Evolutionary conservation across 2,113 vertebrate genomes (phyloP), one percentile per base, ranked within the genome.

Genomic region (Eubucco bourcierii): DNA sequence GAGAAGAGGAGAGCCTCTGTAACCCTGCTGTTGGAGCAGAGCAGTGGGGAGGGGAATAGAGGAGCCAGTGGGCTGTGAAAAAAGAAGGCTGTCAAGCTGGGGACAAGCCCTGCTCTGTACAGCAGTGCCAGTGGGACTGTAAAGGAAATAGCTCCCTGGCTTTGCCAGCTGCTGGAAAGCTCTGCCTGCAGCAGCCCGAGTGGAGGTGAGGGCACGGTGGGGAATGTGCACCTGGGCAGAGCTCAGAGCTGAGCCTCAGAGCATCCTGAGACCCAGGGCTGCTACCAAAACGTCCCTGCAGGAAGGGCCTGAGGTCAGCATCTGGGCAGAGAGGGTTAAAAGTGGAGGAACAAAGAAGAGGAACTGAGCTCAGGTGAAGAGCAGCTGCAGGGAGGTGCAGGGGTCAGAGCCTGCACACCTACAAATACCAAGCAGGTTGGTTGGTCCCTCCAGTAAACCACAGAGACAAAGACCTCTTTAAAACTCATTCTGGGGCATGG

Each of bases 31-130:
- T 61, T 55, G 4, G 44, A 83, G 76, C 61, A 68, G 33, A 39
- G 76, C 4, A 0, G 21, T 53, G 80, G 81, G 68, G 67, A 93
- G 80, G 68, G 80, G 67, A 82, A 18, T 2, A 37, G 59, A 61
- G 60, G 68, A 91, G 41, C 64, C 67, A 93, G 12, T 4, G 1
- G 47, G 37, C 31, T 9, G 7, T 46, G 89, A 84, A 84, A 80
- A 77, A 90, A 76, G 64, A 65, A n/a, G 37, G 75, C 14, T 95
- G 86, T 92, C 75, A 84, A 80, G 28, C 24, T 55, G 41, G 71
- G 89, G 83, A 92, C 87, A 95, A 95, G 83, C 74, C 89, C 52
- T 60, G 12, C 75, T 86, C 91, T 94, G 83, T 92, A 6, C 28
- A 5, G 3, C 2, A 90, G 70, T 77, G 79, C 89, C 89, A 25